Conservation (phyloP, 1,140 invertebrate genomes). For the Armadillidium nasatum region DNA sequence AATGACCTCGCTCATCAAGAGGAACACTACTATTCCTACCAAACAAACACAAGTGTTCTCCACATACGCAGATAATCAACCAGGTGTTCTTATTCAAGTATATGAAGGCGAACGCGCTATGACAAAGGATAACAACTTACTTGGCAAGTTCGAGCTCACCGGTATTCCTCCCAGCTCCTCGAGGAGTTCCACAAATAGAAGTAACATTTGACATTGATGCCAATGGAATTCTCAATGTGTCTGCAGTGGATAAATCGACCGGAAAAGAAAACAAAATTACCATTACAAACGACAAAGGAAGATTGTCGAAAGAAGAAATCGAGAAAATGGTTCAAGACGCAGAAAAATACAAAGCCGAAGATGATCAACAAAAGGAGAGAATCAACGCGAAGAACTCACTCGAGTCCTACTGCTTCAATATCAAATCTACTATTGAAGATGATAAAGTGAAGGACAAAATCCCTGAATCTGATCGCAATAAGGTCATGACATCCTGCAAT, state of each 20-base stretch:
- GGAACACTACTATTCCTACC: slow-evolving; percentile 49
- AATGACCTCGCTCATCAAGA: slow-evolving; percentile 49
- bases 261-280: slow-evolving; percentile 69
- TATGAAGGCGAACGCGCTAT: slow-evolving; percentile 91
- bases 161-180: slow-evolving; percentile 88
- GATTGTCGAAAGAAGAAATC: slow-evolving; percentile 53
- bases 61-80: slow-evolving; percentile 51
- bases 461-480: slow-evolving; percentile 55
- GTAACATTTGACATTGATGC: slow-evolving; percentile 76
- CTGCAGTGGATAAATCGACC: slow-evolving; percentile 70
- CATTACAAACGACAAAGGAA: slow-evolving; percentile 55
- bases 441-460: slow-evolving; percentile 57
- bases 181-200: slow-evolving; percentile 89
- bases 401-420: slow-evolving; percentile 95
- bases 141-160: slow-evolving; percentile 89
- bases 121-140: slow-evolving; percentile 86
- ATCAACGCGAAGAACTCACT: slow-evolving; percentile 72
- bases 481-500: slow-evolving; percentile 54
- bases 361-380: slow-evolving; percentile 58
- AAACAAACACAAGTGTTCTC: slow-evolving; percentile 48
- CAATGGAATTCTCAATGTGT: slow-evolving; percentile 75
- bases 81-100: slow-evolving; percentile 54
- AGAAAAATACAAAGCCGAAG: slow-evolving; percentile 48
- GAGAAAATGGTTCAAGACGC: slow-evolving; percentile 53
- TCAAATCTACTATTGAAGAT: slow-evolving; percentile 71